Base-by-base conservation (phyloP, 2,113 vertebrate species). In the Dipodomys ordii region DNA sequence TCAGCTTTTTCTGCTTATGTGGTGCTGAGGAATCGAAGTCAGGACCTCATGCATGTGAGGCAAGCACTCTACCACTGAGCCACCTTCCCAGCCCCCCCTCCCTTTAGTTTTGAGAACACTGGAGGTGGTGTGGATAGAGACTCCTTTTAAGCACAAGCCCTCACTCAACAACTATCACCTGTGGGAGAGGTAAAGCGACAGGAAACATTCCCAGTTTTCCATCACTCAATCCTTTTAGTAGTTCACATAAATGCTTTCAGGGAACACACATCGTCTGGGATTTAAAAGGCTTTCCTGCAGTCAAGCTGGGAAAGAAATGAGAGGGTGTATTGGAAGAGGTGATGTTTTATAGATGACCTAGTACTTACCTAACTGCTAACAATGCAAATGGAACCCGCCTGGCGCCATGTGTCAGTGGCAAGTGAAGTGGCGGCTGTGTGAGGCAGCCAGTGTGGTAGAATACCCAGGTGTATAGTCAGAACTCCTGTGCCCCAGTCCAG, bases 321-420 rank as follows among this genome's bases (percentile, higher is more conserved):
- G 19, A 25, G 23, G 81, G 49, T 65, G 3, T 88, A 12, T 92
- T 78, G 32, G 23, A 49, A 72, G 73, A 88, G 27, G 39, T 85
- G 94, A 65, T 49, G 23, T 81, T 85, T 89, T 93, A 19, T 25
- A 23, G 28, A 78, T 93, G 71, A 13, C 35, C 46, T 46, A 0
- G 35, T 94, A 20, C 57, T 88, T 83, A 76, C 39, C 73, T 92
- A 82, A 83, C 72, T 86, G 73, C 76, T 87, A 2, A 90, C 60
- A 76, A 30, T 84, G 16, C 2, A 44, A 8, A 15, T 76, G 53
- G 57, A 10, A 35, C 27, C 62, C 76, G 46, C 16, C 27, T 53
- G 30, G 39, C 64, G 73, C 53, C 30, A 2, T 16, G 8, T 79
- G 5, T 32, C 62, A 49, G 49, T n/a, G 30, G 25, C 76, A 72